Evolutionary conservation across 2,888 invertebrate genomes (phyloP).

Genomic region (Pandemis cinnamomeana): DNA sequence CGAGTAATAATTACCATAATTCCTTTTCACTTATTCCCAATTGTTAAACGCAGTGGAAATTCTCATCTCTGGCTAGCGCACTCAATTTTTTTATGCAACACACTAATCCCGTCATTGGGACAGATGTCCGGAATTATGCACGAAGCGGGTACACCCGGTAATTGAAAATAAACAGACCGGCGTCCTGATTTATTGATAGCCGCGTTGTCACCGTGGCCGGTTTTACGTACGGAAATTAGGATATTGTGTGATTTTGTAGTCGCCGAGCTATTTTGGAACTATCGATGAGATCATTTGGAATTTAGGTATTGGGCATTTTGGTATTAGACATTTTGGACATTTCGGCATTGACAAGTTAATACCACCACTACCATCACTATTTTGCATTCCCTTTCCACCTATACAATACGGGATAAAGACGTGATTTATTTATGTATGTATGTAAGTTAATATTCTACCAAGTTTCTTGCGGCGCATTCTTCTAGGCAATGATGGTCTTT

Average conservation of each 20-base stretch:
- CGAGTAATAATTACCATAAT: too few relatives aligned
- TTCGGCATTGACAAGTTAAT: too few relatives aligned
- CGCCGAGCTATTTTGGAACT: neutral
- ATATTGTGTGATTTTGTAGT: conserved; percentile 5
- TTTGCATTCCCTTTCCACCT: too few relatives aligned
- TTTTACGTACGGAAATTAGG: conserved; percentile 15
- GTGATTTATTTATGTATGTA: too few relatives aligned
- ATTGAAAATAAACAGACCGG: conserved; percentile 76
- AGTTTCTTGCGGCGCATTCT: too few relatives aligned
- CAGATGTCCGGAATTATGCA: conserved; percentile 61
- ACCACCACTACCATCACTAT: too few relatives aligned
- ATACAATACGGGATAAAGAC: too few relatives aligned
- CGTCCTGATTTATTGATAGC: conserved; percentile 62
- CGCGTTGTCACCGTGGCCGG: conserved; percentile 45
- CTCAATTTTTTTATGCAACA: conserved; percentile 53
- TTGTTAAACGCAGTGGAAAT: neutral
- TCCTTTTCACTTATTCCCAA: neutral
- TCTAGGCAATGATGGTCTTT: too few relatives aligned
- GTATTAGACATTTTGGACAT: too few relatives aligned
- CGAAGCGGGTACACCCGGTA: conserved; percentile 56
- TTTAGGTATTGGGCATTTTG: too few relatives aligned
- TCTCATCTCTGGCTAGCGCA: neutral
- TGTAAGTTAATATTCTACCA: too few relatives aligned
- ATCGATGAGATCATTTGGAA: too few relatives aligned
- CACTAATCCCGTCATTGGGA: conserved; percentile 58